phyloP scores from a whole-genome alignment of 2,113 vertebrate genomes.

The Rousettus leschenaultii region DNA sequence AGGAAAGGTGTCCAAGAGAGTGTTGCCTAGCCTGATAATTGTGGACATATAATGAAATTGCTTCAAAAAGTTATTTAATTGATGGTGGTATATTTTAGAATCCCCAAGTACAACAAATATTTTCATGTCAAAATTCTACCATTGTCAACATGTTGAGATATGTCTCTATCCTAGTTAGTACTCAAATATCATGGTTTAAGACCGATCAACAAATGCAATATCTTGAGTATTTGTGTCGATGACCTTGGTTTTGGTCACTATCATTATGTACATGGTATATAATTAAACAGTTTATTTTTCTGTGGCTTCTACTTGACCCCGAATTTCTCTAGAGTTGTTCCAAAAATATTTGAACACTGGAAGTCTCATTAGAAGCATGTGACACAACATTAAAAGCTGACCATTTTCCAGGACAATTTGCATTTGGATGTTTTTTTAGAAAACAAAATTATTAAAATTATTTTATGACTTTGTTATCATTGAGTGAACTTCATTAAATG shows the following conservation, averaged over 20 bases:
- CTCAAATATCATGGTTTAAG: background rate
- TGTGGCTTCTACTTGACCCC: background rate
- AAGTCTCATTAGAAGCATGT: background rate
- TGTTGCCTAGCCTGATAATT: background rate
- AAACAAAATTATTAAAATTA: background rate
- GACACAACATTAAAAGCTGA: background rate
- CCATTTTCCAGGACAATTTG: background rate
- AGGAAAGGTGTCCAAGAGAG: background rate
- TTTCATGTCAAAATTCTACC: background rate
- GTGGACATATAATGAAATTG: background rate
- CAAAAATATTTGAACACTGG: background rate
- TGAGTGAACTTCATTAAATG: background rate
- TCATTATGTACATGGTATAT: background rate
- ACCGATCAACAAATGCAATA: background rate
- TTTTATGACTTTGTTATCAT: background rate
- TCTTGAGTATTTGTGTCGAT: background rate
- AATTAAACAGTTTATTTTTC: background rate
- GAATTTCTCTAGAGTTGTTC: background rate
- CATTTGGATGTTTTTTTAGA: background rate
- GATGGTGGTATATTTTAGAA: background rate
- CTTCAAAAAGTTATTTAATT: background rate
- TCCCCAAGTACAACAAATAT: background rate
- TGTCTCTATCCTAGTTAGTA: background rate
- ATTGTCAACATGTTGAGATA: background rate
- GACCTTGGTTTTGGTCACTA: background rate